These are phyloP conservation scores for Bubo bubo DNA, from an alignment of 2,113 vertebrate species.

Conservation along the genomic window DNA sequence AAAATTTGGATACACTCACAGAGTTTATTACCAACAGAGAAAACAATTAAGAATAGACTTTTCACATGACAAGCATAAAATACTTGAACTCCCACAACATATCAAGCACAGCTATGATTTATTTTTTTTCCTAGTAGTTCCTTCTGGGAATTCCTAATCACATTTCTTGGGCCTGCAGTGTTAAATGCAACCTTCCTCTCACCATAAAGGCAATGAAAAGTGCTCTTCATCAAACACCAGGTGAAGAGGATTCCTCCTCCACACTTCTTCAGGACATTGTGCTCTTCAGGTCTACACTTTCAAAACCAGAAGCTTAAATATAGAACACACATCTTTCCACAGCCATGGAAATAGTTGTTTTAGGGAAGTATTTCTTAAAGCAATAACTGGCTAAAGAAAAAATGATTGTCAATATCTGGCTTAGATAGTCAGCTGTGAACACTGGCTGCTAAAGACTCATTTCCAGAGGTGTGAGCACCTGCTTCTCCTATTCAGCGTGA, in stretches of 20 bases:
- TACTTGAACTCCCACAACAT: not conserved
- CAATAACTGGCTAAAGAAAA: not conserved
- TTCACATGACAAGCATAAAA: not conserved
- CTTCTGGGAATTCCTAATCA: not conserved
- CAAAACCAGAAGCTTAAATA: not conserved
- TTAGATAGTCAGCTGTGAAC: not conserved
- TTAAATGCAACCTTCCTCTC: not conserved
- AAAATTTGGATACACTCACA: not conserved
- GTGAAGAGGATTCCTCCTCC: not conserved
- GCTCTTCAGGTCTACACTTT: not conserved
- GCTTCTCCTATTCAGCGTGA: not conserved
- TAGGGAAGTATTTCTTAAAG: not conserved
- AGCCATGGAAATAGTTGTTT: not conserved
- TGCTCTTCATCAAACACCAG: not conserved
- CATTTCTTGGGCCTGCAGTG: not conserved
- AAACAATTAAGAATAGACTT: not conserved
- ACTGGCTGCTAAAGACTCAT: not conserved
- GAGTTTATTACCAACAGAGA: not conserved
- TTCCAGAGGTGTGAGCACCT: constrained; percentile 18
- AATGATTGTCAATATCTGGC: not conserved
- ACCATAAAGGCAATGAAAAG: not conserved
- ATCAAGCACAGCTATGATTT: not conserved
- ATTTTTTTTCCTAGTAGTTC: not conserved
- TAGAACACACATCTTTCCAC: rapidly evolving
- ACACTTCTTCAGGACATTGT: not conserved